phyloP scores from a whole-genome alignment of 2,113 vertebrate species.

The Bos javanicus region DNA sequence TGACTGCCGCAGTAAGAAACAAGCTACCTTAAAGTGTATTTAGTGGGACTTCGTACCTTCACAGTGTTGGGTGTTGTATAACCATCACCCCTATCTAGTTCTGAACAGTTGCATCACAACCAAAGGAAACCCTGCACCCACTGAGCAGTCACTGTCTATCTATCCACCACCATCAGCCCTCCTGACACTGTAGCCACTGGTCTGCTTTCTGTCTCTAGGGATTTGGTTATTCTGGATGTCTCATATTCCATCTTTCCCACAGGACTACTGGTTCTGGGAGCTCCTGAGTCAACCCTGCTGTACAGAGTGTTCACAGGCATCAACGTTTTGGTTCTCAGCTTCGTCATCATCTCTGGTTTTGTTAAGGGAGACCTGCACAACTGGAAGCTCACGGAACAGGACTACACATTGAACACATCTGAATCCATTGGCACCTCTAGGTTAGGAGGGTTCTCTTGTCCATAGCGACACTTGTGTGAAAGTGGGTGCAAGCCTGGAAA shows the following conservation, averaged over 20 bases:
- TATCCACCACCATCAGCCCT: neutral
- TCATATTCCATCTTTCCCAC: neutral
- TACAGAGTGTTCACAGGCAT: neutral
- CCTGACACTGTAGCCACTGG: neutral
- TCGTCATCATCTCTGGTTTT: neutral
- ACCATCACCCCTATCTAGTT: neutral
- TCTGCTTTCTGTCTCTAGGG: neutral
- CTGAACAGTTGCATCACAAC: neutral
- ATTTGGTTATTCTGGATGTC: neutral
- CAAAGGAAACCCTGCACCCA: neutral
- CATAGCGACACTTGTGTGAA: neutral
- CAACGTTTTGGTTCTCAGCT: neutral
- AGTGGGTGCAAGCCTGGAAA: neutral
- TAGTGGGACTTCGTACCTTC: neutral
- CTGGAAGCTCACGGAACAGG: neutral
- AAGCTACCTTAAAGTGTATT: neutral
- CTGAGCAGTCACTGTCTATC: neutral
- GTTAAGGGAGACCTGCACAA: neutral
- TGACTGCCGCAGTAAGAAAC: neutral
- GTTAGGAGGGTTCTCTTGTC: neutral
- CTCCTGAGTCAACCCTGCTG: neutral
- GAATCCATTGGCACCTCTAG: neutral
- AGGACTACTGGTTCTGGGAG: neutral
- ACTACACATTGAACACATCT: neutral
- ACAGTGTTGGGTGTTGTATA: fast-evolving